Evolutionary conservation across 1,140 invertebrate genomes (phyloP), one percentile per base, ranked within the genome.

Genomic region (Venturia canescens): DNA sequence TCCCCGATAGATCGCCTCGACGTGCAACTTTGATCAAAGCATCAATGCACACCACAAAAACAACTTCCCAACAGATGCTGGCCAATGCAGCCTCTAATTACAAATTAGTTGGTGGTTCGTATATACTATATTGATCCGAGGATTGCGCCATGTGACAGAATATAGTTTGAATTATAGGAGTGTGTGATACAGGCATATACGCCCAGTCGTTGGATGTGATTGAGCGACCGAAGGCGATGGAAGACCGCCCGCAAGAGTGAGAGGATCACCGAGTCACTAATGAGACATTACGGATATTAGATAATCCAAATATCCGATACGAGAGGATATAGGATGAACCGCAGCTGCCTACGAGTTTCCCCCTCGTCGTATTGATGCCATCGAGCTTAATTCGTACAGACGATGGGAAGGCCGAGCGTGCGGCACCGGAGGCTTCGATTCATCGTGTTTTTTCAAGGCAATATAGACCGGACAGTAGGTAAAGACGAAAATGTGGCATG

Each of bases 241-340:
- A 63, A 63, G 21, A 63, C 21, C n/a, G 23, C 21, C 53, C 6
- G 23, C 21, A 11, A 63, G 34, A 71, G 69, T 23, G 31, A 38
- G 69, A 71, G 69, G 69, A 44, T 38, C 21, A 11, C 69, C 69
- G 34, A 71, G 69, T 71, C 69, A 71, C 69, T 71, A 71, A 71
- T 71, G 69, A 71, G 69, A 71, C 69, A 71, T 71, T 71, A 71
- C 69, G 69, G 69, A 71, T 71, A 71, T 71, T 71, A 71, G 69
- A 71, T 71, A 63, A 71, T 71, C 69, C 69, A 38, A 71, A 71
- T 71, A 71, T 71, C 69, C 69, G 69, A 71, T 71, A 71, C 13
- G 69, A 38, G 69, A 38, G 69, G 7, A 38, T 13, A 71, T 71
- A 26, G 69, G 34, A 71, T 71, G 4, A 71, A 71, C 69, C 69